A percentile compares a stretch with the other conserved stretches of the same genome.
Evolutionary conservation across 1,140 invertebrate genomes (phyloP).

Genomic region (Panagrolaimus sp.): DNA sequence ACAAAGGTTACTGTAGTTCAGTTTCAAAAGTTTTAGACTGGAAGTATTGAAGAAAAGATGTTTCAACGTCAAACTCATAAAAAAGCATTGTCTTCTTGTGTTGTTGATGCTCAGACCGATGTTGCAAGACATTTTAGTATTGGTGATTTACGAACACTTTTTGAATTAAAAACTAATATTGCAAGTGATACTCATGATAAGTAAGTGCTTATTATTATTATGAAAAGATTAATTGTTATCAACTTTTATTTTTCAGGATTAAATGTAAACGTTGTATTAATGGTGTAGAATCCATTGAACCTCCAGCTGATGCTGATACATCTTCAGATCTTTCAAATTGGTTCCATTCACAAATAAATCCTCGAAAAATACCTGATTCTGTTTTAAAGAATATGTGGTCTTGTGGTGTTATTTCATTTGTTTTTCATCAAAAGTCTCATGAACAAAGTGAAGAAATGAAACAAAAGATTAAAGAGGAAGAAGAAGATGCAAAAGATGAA

Average conservation of each 20-base stretch:
- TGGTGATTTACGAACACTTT: slow-evolving; percentile 84
- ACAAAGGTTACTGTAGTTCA: slow-evolving; percentile 16
- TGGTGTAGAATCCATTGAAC: slow-evolving; percentile 78
- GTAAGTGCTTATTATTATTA: too few species aligned
- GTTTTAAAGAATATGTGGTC: slow-evolving; percentile 78
- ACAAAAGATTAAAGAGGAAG: slow-evolving; percentile 20
- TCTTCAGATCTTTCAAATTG: slow-evolving; percentile 88
- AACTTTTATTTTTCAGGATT: slow-evolving; percentile 64
- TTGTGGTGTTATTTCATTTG: slow-evolving; percentile 78
- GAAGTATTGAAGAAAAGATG: slow-evolving; percentile 98
- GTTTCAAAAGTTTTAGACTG: slow-evolving; percentile 69
- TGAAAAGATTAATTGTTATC: not conserved
- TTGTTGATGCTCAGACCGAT: slow-evolving; percentile 95
- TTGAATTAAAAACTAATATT: slow-evolving; percentile 78
- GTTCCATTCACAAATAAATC: slow-evolving; percentile 63
- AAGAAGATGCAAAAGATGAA: slow-evolving; percentile 19
- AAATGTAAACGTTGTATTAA: slow-evolving; percentile 90
- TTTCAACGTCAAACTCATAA: slow-evolving; percentile 98
- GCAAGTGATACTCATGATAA: slow-evolving; percentile 90
- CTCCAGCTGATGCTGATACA: slow-evolving; percentile 82
- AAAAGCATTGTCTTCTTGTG: slow-evolving; percentile 91
- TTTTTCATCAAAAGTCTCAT: slow-evolving; percentile 76
- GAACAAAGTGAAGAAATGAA: slow-evolving; percentile 21
- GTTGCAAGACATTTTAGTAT: slow-evolving; percentile 87
- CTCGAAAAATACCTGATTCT: slow-evolving; percentile 64